phyloP scores from a whole-genome alignment of 2,888 invertebrate genomes.

The Clusia tigrina region DNA sequence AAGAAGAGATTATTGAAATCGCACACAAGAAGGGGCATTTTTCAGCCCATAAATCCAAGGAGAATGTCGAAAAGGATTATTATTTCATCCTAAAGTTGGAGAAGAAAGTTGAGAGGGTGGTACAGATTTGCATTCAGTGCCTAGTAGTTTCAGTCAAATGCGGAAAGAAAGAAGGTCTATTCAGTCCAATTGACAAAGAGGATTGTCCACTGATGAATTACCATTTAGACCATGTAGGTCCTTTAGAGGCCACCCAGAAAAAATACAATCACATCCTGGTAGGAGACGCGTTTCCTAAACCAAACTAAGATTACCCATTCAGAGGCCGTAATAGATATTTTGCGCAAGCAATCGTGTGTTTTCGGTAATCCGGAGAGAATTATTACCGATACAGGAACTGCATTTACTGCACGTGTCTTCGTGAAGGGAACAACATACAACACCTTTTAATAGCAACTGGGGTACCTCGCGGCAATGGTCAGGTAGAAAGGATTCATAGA shows the following conservation, averaged over 20 bases:
- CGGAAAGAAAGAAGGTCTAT: conserved; percentile 51
- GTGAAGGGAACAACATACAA: too few relatives aligned
- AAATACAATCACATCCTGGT: conserved; percentile 50
- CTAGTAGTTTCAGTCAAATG: conserved; percentile 34
- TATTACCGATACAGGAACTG: conserved; percentile 54
- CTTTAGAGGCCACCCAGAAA: conserved; percentile 44
- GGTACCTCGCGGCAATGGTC: too few relatives aligned
- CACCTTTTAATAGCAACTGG: too few relatives aligned
- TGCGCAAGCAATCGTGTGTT: conserved; percentile 26
- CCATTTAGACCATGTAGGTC: conserved; percentile 55
- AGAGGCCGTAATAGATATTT: conserved; percentile 46
- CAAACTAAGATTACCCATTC: conserved; percentile 42
- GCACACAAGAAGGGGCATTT: conserved; percentile 55
- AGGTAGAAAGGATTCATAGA: too few relatives aligned
- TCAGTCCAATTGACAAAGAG: conserved; percentile 49
- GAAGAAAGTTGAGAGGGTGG: conserved; percentile 7
- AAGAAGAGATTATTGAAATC: conserved; percentile 46
- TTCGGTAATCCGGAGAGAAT: conserved; percentile 40
- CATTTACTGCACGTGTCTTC: conserved; percentile 54
- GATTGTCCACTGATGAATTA: conserved; percentile 44
- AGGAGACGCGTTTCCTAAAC: conserved; percentile 50
- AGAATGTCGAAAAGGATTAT: conserved; percentile 41
- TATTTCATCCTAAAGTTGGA: conserved; percentile 35
- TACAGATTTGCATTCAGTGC: conserved; percentile 25
- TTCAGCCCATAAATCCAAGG: conserved; percentile 40